Conservation (phyloP, 2,888 invertebrate genomes). For the Diaperis boleti region DNA sequence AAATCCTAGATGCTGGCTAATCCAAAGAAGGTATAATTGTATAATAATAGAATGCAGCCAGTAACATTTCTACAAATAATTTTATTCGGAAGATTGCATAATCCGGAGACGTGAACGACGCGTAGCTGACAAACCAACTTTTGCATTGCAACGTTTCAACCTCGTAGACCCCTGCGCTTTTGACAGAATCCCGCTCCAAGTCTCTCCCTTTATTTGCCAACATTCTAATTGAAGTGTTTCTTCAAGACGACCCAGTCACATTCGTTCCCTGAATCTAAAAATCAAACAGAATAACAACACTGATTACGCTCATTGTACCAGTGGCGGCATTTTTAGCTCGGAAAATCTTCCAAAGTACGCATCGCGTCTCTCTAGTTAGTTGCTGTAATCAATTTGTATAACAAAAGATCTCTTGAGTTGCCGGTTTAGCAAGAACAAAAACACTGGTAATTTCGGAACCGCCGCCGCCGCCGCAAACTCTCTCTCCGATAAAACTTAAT, state of each 20-base stretch:
- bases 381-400: slow-evolving; percentile 37
- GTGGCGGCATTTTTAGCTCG: slow-evolving; percentile 16
- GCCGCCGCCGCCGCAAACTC: too few species aligned
- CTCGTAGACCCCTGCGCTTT: background rate
- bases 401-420: slow-evolving; percentile 32
- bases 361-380: slow-evolving; percentile 13
- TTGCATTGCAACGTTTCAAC: background rate
- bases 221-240: slow-evolving; percentile 16
- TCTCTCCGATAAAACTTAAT: too few species aligned
- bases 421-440: slow-evolving; percentile 32
- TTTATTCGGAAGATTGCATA: too few species aligned
- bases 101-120: too few species aligned
- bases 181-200: background rate
- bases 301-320: slow-evolving; percentile 28
- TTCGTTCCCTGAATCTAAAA: slow-evolving; percentile 18
- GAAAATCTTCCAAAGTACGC: slow-evolving; percentile 20
- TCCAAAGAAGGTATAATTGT: too few species aligned
- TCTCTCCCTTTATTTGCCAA: background rate
- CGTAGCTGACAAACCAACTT: too few species aligned
- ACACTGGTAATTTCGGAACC: slow-evolving; percentile 28
- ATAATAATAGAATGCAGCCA: too few species aligned
- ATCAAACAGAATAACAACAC: slow-evolving; percentile 33
- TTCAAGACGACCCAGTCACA: slow-evolving; percentile 7
- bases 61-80: too few species aligned
- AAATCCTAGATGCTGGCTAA: too few species aligned